Evolutionary conservation across 2,888 invertebrate genomes (phyloP), one percentile per base, ranked within the genome.

Genomic region (Ophion ventricosus): DNA sequence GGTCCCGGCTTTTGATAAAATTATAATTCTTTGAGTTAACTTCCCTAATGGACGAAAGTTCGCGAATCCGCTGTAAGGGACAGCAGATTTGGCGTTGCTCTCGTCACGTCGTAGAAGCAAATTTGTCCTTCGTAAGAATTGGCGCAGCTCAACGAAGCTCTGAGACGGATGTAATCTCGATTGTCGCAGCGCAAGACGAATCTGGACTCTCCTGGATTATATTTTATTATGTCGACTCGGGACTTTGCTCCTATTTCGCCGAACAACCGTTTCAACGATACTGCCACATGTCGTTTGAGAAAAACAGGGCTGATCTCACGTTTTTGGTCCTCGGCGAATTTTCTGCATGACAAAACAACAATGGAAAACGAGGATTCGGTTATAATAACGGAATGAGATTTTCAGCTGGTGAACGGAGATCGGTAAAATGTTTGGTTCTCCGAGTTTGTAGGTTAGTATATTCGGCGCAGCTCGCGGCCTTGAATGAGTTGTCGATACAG

Each of bases 181-280:
- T 93, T 91, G 5, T 94, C 93, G 80, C 95, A 95, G 84, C 95
- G 94, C 84, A 96, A 86, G 63, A 96, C 93, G 35, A 94, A 95
- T 83, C 95, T 93, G 49, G 89, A 92, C 3, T 92, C 90, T 0
- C 89, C 74, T 0, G 92, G 86, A 87, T 95, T 92, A 88, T 95
- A 96, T 88, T 95, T 95, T 2, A 96, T 86, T 17, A 96, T 88
- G 85, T 96, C 95, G 35, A 96, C 91, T 43, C 92, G 92, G 35
- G 94, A 93, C 78, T 94, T 92, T 26, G 95, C 93, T 72, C 95
- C 95, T 88, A 94, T 94, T 92, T 95, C 95, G 4, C 96, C 96
- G 91, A 96, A 95, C 69, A 96, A 88, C 79, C 93, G 92, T 73
- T 92, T 93, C 82, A 96, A 88, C 4, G 95, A 94, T 76, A 94